Evolutionary conservation across 2,888 invertebrate genomes (phyloP), one percentile per base, ranked within the genome.

Genomic region (Rhagium mordax): DNA sequence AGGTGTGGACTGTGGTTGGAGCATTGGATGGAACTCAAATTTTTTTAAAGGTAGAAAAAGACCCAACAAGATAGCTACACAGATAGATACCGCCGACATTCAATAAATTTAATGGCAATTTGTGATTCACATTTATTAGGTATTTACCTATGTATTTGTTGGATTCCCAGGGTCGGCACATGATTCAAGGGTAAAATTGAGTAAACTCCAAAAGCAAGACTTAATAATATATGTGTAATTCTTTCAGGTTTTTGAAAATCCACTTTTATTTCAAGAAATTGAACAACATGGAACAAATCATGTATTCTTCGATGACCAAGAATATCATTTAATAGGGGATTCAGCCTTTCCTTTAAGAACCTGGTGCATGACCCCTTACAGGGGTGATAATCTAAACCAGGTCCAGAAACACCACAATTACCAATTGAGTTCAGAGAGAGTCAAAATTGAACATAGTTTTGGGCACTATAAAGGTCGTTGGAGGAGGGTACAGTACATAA

Each of bases 91-190:
- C 16, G 33, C 29, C 7, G 24, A 0, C 77, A 79, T 61, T 79
- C 77, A 3, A 77, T 79, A 16, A 77, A 78, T 70, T 61, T 77
- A 53, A 75, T 73, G 71, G 78, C 51, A 8, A 72, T 79, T 29
- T 78, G 75, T 60, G 64, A 60, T 10, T 55, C 72, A 4, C 10
- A n/a, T n/a, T n/a, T n/a, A 74, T 20, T 71, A 70, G 33, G 8
- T 74, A 18, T 75, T 78, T 15, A 78, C 72, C 8, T 78, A 78
- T 61, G 47, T 75, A 8, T 78, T 72, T 61, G 61, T 75, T 29
- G 76, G 79, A 20, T 79, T 66, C 64, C 76, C 74, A 47, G 77
- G 76, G 13, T 76, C 74, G 13, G 76, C 78, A 3, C 78, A 79
- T 62, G 78, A 76, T 69, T 64, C 78, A 3, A 70, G 75, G 24